phyloP scores from a whole-genome alignment of 2,888 invertebrate genomes.

The Chromoteleia sp. region DNA sequence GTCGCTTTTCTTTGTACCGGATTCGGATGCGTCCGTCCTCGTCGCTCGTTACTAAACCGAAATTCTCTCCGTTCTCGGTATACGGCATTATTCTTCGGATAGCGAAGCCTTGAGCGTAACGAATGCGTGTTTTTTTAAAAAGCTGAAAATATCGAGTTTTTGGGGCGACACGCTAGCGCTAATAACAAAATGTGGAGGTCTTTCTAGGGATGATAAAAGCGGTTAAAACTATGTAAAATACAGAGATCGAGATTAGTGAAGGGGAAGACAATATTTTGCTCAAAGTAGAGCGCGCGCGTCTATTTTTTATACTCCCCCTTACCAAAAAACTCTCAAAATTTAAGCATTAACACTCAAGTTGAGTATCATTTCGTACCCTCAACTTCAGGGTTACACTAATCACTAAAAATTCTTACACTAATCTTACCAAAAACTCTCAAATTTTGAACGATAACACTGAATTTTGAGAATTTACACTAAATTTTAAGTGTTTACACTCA shows the following conservation, averaged over 20 bases:
- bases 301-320: not conserved
- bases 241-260: constrained; percentile 22
- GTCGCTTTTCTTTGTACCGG: constrained; percentile 73
- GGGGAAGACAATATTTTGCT: constrained; percentile 15
- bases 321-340: not conserved
- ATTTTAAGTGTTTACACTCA: too few relatives aligned
- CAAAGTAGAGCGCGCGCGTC: constrained; percentile 11
- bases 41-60: constrained; percentile 54
- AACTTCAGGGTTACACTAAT: too few relatives aligned
- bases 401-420: too few relatives aligned
- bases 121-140: constrained; percentile 80
- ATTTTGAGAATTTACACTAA: too few relatives aligned
- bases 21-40: constrained; percentile 19
- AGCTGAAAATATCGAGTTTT: constrained; percentile 80
- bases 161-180: constrained; percentile 72
- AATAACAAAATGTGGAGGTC: constrained; percentile 45
- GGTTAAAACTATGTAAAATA: constrained; percentile 52
- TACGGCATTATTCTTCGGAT: constrained; percentile 67
- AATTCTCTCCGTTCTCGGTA: constrained; percentile 67
- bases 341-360: too few relatives aligned
- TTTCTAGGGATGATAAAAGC: constrained; percentile 23
- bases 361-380: too few relatives aligned
- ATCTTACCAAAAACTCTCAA: too few relatives aligned
- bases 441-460: too few relatives aligned
- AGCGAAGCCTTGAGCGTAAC: constrained; percentile 77